phyloP scores from a whole-genome alignment of 2,113 vertebrate genomes.

The Chamaetylas fuelleborni region DNA sequence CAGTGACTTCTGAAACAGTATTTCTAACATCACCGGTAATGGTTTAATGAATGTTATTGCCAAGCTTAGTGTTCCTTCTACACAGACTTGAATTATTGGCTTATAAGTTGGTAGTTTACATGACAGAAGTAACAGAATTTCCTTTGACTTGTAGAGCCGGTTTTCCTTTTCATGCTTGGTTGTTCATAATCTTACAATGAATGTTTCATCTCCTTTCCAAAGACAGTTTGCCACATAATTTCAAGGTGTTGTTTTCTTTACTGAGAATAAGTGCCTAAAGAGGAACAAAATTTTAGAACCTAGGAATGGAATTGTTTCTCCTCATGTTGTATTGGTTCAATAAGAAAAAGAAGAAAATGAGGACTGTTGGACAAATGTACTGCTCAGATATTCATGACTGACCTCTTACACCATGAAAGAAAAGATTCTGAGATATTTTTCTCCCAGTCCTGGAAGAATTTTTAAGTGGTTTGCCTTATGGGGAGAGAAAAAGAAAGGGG shows the following conservation, averaged over 20 bases:
- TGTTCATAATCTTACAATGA: not conserved
- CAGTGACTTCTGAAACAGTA: not conserved
- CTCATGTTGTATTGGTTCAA: not conserved
- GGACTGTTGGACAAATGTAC: not conserved
- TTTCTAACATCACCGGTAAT: not conserved
- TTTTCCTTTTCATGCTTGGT: conserved; percentile 3
- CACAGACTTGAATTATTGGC: not conserved
- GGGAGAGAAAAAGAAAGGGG: not conserved
- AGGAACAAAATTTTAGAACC: conserved; percentile 25
- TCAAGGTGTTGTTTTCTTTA: not conserved
- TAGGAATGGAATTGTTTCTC: conserved; percentile 29
- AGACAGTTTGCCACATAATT: not conserved
- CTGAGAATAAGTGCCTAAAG: conserved; percentile 42
- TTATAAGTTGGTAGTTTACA: not conserved
- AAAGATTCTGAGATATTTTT: not conserved
- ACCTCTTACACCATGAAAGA: conserved; percentile 15
- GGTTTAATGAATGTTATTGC: not conserved
- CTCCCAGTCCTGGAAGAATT: not conserved
- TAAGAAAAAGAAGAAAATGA: conserved; percentile 36
- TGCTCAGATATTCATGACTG: not conserved
- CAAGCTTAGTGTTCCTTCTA: not conserved
- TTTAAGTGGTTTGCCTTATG: not conserved
- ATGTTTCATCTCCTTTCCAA: not conserved
- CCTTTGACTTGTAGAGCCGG: not conserved
- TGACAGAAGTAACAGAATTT: not conserved